A percentile compares a stretch with the other conserved stretches of the same genome.
Conservation (phyloP, 2,888 invertebrate genomes). For the Iphiclides podalirius region DNA sequence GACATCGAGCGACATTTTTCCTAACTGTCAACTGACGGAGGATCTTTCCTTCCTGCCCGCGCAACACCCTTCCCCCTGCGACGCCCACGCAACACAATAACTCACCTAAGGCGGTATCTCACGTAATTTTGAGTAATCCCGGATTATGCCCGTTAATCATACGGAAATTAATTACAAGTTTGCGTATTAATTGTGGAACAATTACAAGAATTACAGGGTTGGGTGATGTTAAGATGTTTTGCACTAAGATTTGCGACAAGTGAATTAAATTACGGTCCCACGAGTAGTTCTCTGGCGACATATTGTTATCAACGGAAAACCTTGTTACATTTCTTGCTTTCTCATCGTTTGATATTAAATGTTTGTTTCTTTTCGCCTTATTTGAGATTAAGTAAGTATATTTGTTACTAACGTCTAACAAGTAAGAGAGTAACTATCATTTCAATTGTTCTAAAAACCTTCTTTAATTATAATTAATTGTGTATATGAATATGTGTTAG, state of each 20-base stretch:
- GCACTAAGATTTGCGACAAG: slow-evolving; percentile 13
- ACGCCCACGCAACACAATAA: slow-evolving; percentile 67
- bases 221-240: slow-evolving; percentile 27
- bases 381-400: neutral
- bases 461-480: too few species aligned
- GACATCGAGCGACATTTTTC: slow-evolving; percentile 31
- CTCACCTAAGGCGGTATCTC: slow-evolving; percentile 67
- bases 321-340: slow-evolving; percentile 15
- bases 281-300: neutral
- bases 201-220: slow-evolving; percentile 67
- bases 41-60: slow-evolving; percentile 25
- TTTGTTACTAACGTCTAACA: too few species aligned
- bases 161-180: slow-evolving; percentile 79
- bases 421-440: too few species aligned
- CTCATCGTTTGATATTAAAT: neutral
- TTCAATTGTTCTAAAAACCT: too few species aligned
- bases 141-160: slow-evolving; percentile 79
- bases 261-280: slow-evolving; percentile 5
- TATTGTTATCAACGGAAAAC: slow-evolving; percentile 14
- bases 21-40: slow-evolving; percentile 38
- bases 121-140: slow-evolving; percentile 77
- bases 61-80: slow-evolving; percentile 40
- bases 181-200: slow-evolving; percentile 76
- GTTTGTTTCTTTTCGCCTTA: neutral
- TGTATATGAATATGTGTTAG: too few species aligned